Base-by-base conservation (phyloP, 1,140 invertebrate genomes). In the Pissodes strobi region DNA sequence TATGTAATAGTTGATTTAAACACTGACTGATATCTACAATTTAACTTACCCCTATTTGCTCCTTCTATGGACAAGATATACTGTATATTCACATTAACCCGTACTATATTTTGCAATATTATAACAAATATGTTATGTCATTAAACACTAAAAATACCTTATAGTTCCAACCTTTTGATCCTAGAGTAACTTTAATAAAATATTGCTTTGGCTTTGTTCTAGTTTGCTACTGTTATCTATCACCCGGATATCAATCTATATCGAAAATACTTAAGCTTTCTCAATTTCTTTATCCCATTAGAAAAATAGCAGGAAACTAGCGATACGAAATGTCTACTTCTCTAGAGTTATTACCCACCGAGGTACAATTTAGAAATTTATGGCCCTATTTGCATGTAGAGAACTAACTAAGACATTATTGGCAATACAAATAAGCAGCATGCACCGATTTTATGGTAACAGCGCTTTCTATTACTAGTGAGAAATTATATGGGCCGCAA, bases 361-460 rank as follows among this genome's bases (percentile, higher is more conserved):
- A 64, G 62, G 62, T 64, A 52, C 62, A 64, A 64, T 64, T 64
- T 64, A 64, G 52, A 30, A 64, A 64, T 64, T 64, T 64, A 64
- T 64, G 23, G 25, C 52, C 62, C 43, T 41, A 64, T 64, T 64
- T 64, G 62, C 62, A 64, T 64, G 62, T 64, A 34, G 62, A 64
- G 60, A 55, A 53, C 53, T 61, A 61, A 61, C 30, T 56, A 48
- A 64, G 43, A 21, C 62, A 64, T 64, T 64, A 64, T 64, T 64
- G 62, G 62, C 62, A 49, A 48, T 64, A 57, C 27, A 57, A 64
- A 48, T 62, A 64, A 57, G 52, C 52, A 56, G 52, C 61, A 30
- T 64, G 52, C 62, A 57, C 41, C 22, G 62, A 64, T 57, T 63
- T 64, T 64, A 64, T 64, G 53, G 52, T 57, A 45, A 56, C 30